These are phyloP conservation scores for Poeciliopsis prolifica DNA, from an alignment of 2,113 vertebrate genomes.

Conservation along the genomic window DNA sequence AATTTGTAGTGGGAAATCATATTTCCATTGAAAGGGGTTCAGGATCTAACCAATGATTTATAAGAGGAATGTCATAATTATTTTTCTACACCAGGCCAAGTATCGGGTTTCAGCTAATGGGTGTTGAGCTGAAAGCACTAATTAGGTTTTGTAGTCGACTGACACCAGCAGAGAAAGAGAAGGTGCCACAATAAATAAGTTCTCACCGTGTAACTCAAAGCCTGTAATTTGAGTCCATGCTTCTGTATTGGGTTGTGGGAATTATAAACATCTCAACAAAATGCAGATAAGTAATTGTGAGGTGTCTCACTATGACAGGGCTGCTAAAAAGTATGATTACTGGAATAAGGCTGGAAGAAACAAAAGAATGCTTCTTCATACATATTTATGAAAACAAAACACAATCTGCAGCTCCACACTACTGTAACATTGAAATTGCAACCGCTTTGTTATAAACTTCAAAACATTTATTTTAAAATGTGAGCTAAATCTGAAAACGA, in stretches of 20 bases:
- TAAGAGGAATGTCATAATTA: conserved; percentile 91
- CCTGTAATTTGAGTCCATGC: conserved; percentile 90
- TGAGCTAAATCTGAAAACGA: conserved; percentile 39
- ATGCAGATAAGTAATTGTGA: conserved; percentile 85
- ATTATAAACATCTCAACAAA: conserved; percentile 86
- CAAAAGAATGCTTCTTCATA: conserved; percentile 47
- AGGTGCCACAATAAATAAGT: conserved; percentile 89
- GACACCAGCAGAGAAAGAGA: conserved; percentile 83
- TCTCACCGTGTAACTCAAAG: conserved; percentile 83
- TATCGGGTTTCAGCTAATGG: conserved; percentile 88
- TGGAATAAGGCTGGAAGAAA: conserved; percentile 63
- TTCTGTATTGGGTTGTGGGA: conserved; percentile 84
- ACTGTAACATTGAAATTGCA: not conserved
- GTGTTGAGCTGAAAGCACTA: conserved; percentile 87
- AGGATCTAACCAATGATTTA: conserved; percentile 92
- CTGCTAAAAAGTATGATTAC: conserved; percentile 77
- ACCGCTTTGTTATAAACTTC: not conserved
- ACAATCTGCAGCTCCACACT: conserved; percentile 19
- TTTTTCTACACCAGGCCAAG: conserved; percentile 80
- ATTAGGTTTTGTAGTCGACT: conserved; percentile 90
- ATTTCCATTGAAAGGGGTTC: conserved; percentile 87
- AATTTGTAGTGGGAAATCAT: conserved; percentile 96
- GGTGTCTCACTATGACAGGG: conserved; percentile 78
- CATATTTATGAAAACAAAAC: conserved; percentile 57
- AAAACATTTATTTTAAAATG: conserved; percentile 5